phyloP scores from a whole-genome alignment of 2,797 vertebrate species.

The Sphenopsis melanotis region DNA sequence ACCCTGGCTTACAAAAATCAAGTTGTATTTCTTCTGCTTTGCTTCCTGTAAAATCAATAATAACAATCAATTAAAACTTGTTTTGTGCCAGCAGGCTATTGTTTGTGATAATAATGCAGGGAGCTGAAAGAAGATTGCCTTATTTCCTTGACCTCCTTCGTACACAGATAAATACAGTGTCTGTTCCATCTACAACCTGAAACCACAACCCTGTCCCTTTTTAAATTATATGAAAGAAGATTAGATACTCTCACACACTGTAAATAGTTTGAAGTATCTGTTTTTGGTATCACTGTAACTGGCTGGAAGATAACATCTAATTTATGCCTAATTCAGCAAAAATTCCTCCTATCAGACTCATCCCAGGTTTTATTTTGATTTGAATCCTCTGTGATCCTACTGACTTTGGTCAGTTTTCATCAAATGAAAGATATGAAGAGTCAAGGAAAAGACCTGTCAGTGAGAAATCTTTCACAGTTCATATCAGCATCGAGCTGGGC shows the following conservation, averaged over 20 bases:
- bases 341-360: not conserved
- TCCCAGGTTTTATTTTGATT: not conserved
- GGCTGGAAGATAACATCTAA: slow-evolving; percentile 45
- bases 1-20: slow-evolving; percentile 14
- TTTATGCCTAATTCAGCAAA: slow-evolving; percentile 45
- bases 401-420: not conserved
- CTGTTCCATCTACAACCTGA: not conserved
- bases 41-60: slow-evolving; percentile 43
- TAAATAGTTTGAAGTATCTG: slow-evolving; percentile 32
- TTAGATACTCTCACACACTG: not conserved
- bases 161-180: not conserved
- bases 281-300: slow-evolving; percentile 20
- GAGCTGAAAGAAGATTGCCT: not conserved
- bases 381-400: not conserved
- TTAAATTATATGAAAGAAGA: slow-evolving; percentile 11
- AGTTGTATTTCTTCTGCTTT: slow-evolving; percentile 44
- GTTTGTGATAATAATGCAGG: not conserved
- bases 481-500: not conserved
- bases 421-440: not conserved
- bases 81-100: slow-evolving; percentile 23
- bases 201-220: slow-evolving; percentile 8
- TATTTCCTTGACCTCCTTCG: slow-evolving; percentile 7
- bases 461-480: not conserved
- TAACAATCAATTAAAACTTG: slow-evolving; percentile 25
- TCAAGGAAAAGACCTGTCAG: not conserved